Evolutionary conservation across 2,113 vertebrate species (phyloP).

Genomic region (Brachirus orientalis): DNA sequence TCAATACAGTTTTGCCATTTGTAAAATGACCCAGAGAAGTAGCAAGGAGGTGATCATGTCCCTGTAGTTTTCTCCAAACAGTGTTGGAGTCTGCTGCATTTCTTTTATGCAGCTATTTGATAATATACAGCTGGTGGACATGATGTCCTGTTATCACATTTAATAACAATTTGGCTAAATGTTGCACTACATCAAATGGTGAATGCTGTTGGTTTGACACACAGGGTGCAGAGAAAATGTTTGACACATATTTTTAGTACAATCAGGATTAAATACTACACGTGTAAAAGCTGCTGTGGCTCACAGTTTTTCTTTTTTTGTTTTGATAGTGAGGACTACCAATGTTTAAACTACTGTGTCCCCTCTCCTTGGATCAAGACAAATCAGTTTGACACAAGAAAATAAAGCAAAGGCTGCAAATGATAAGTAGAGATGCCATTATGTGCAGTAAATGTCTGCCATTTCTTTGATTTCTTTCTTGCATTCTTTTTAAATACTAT

Average conservation of each 20-base stretch:
- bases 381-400: constrained; percentile 61
- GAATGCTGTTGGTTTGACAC: constrained; percentile 20
- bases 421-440: constrained; percentile 68
- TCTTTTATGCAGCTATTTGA: constrained; percentile 39
- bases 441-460: constrained; percentile 77
- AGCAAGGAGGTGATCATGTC: too few species aligned
- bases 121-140: constrained; percentile 40
- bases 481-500: constrained; percentile 68
- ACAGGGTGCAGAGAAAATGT: constrained; percentile 58
- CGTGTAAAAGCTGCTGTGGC: constrained; percentile 11
- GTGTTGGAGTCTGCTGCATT: constrained; percentile 23
- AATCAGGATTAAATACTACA: constrained; percentile 31
- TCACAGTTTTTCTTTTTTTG: constrained; percentile 18
- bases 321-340: constrained; percentile 3
- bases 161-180: constrained; percentile 41
- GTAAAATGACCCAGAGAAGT: constrained; percentile 1
- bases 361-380: constrained; percentile 36
- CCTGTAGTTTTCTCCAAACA: constrained; percentile 8
- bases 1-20: constrained; percentile 13
- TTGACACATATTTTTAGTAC: constrained; percentile 25
- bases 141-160: constrained; percentile 23
- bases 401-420: constrained; percentile 58
- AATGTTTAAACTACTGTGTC: constrained; percentile 14
- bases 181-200: constrained; percentile 65
- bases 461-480: constrained; percentile 69